Percentiles rank a stretch among this genome's conserved stretches.
phyloP scores from a whole-genome alignment of 2,797 vertebrate species.

The Bucorvus abyssinicus region DNA sequence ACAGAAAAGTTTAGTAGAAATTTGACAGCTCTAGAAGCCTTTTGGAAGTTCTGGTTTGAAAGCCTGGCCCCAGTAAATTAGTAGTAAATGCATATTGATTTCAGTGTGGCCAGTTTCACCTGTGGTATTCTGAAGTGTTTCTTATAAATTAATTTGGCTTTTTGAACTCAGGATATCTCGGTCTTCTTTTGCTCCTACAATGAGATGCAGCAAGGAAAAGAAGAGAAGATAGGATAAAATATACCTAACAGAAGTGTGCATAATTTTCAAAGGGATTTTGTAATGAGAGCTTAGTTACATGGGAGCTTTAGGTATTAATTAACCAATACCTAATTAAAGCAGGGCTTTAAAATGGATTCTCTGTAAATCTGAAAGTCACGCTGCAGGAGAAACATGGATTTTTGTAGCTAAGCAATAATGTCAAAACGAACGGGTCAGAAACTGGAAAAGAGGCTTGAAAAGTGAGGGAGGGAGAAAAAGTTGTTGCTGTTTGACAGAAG shows the following conservation, averaged over 20 bases:
- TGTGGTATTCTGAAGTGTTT: neutral
- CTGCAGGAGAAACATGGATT: neutral
- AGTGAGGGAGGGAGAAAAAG: neutral
- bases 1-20: neutral
- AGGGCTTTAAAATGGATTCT: neutral
- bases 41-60: neutral
- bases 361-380: slow-evolving; percentile 8
- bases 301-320: slow-evolving; percentile 31
- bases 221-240: neutral
- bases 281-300: slow-evolving; percentile 2
- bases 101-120: neutral
- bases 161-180: neutral
- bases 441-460: neutral
- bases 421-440: neutral
- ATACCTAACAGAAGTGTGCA: neutral
- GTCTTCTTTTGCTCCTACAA: neutral
- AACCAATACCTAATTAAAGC: slow-evolving; percentile 22
- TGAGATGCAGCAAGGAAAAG: neutral
- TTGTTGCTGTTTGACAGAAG: neutral
- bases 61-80: neutral
- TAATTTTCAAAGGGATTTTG: slow-evolving; percentile 28
- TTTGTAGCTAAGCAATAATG: neutral
- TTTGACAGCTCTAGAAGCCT: neutral
- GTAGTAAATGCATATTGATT: neutral
- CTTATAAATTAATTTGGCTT: neutral